Conservation (phyloP, 2,113 vertebrate species). For the Echinops telfairi region DNA sequence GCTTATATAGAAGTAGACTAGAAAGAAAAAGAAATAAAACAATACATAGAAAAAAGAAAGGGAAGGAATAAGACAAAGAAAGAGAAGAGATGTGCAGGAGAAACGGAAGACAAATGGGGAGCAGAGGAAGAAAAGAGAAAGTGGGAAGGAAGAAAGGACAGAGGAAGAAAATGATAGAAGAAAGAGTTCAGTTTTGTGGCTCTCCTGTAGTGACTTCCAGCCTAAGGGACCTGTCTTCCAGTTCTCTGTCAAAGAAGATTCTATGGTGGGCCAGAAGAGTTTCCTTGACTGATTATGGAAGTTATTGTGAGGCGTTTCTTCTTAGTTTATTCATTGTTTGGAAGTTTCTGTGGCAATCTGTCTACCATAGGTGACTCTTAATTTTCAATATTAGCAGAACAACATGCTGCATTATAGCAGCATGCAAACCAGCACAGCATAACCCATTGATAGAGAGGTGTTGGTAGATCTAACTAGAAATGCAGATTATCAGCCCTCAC, state of each 20-base stretch:
- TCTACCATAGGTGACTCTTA: neutral
- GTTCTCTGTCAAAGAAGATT: neutral
- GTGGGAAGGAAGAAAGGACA: neutral
- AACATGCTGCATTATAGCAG: neutral
- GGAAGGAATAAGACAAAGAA: neutral
- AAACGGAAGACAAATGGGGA: no score
- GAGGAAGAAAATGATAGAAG: neutral
- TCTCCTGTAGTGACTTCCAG: neutral
- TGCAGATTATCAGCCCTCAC: neutral
- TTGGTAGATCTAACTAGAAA: neutral
- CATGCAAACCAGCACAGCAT: neutral
- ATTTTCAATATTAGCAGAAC: neutral
- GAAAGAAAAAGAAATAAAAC: no score
- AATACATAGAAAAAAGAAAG: neutral
- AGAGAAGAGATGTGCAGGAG: neutral
- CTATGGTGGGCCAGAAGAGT: neutral
- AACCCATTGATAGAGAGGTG: neutral
- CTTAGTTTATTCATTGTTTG: neutral
- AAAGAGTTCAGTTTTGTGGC: neutral
- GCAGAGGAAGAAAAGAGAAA: neutral
- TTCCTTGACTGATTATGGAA: neutral
- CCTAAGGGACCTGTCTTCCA: neutral
- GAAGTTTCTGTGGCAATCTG: neutral
- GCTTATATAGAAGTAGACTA: no score
- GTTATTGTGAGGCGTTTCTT: neutral